Conservation (phyloP, 1,140 invertebrate species). For the Drosophila funebris region DNA sequence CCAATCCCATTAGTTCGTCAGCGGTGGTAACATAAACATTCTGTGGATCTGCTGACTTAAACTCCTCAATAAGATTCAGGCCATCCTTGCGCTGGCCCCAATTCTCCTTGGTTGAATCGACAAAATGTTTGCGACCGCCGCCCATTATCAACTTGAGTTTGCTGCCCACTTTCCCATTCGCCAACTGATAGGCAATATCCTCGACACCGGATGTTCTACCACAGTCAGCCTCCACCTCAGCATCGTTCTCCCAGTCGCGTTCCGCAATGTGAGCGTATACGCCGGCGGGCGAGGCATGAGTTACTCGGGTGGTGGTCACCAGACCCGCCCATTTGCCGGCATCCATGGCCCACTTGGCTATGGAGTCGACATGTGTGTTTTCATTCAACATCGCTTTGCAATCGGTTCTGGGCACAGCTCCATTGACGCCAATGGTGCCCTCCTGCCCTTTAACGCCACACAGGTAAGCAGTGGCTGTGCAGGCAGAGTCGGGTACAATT, state of each 20-base stretch:
- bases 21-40: slow-evolving; percentile 88
- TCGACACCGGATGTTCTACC: slow-evolving; percentile 84
- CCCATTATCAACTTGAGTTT: slow-evolving; percentile 88
- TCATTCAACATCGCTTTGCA: slow-evolving; percentile 86
- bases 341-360: slow-evolving; percentile 89
- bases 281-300: slow-evolving; percentile 90
- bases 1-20: slow-evolving; percentile 83
- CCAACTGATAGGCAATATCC: slow-evolving; percentile 91
- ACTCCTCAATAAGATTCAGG: slow-evolving; percentile 89
- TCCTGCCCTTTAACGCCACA: slow-evolving; percentile 92
- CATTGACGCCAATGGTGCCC: slow-evolving; percentile 90
- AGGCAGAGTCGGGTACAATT: slow-evolving; percentile 92
- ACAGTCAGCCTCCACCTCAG: slow-evolving; percentile 84
- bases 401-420: slow-evolving; percentile 85
- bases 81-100: slow-evolving; percentile 86
- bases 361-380: slow-evolving; percentile 86
- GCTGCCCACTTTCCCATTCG: slow-evolving; percentile 87
- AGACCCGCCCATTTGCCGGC: slow-evolving; percentile 90
- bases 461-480: slow-evolving; percentile 90
- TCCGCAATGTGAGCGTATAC: slow-evolving; percentile 89
- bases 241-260: slow-evolving; percentile 91
- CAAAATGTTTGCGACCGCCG: slow-evolving; percentile 89
- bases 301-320: slow-evolving; percentile 92
- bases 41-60: slow-evolving; percentile 81
- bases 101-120: slow-evolving; percentile 82